phyloP scores from a whole-genome alignment of 1,140 invertebrate species.

The Papilio aristodemus region DNA sequence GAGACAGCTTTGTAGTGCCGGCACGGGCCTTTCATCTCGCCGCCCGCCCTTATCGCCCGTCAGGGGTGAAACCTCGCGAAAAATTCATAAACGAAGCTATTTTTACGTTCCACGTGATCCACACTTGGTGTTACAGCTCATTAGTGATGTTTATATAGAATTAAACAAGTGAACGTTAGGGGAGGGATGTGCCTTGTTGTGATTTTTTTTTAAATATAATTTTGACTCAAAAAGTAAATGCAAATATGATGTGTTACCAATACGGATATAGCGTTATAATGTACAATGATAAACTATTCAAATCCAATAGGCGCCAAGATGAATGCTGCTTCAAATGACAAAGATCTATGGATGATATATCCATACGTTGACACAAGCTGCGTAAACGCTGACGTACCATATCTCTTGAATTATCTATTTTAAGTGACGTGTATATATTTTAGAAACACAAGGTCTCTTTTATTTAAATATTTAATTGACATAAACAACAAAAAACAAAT shows the following conservation, averaged over 20 bases:
- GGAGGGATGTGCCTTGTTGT: not conserved
- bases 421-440: too few species aligned
- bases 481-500: not conserved
- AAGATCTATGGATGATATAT: too few species aligned
- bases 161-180: conserved; percentile 13
- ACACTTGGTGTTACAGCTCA: conserved; percentile 12
- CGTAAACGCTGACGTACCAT: too few species aligned
- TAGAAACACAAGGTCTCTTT: not conserved
- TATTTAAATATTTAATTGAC: too few species aligned
- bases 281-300: too few species aligned
- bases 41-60: conserved; percentile 21
- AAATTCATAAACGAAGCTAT: conserved; percentile 31
- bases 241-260: too few species aligned
- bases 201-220: not conserved
- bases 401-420: too few species aligned
- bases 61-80: conserved; percentile 22
- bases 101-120: conserved; percentile 25
- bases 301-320: too few species aligned
- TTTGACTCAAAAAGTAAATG: too few species aligned
- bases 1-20: conserved; percentile 33
- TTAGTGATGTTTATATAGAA: conserved; percentile 18
- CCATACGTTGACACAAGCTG: too few species aligned
- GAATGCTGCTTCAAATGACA: too few species aligned
- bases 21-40: conserved; percentile 31
- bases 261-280: too few species aligned